Evolutionary conservation across 2,113 vertebrate species (phyloP), one percentile per base, ranked within the genome.

Genomic region (Syngnathus scovelli): DNA sequence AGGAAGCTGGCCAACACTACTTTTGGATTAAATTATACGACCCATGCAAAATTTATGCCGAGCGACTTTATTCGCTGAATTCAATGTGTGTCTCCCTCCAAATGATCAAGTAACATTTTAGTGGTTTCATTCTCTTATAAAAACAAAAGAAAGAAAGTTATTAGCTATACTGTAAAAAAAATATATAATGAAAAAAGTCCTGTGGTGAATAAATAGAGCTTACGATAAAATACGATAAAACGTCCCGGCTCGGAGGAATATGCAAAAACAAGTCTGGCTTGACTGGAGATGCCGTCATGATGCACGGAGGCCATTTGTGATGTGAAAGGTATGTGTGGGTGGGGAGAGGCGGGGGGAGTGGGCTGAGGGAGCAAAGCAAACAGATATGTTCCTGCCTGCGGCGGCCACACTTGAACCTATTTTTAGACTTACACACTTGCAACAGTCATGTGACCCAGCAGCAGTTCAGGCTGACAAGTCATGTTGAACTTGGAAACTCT

Each of bases 261-360:
- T 33, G 27, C 27, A 33, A 33, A 33, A 33, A 33, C 27, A 33
- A 33, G 27, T 33, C 73, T 59, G 58, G 37, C 69, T 76, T 76
- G 61, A 82, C 71, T 71, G 74, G 68, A 84, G 67, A 80, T 79
- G 75, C 66, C 76, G 60, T 59, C 55, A 80, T 75, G 80, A 82
- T 82, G 66, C 61, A 83, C 75, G 71, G 72, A 65, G 49, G 58
- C 68, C 38, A 75, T 68, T 62, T 52, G 67, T 67, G 66, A 76
- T 58, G 41, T 27, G 51, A 43, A 70, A 61, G 49, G 67, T 71
- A 72, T 52, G 72, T 61, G 65, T 61, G 52, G 9, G n/a, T 10
- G 12, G 13, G 12, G 23, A 4, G 54, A 6, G 11, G 54, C 1
- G 23, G 1, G 6, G 64, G 69, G 75, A 33, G 27, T 33, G 27